Conservation (phyloP, 2,888 invertebrate genomes). For the Pocota personata region DNA sequence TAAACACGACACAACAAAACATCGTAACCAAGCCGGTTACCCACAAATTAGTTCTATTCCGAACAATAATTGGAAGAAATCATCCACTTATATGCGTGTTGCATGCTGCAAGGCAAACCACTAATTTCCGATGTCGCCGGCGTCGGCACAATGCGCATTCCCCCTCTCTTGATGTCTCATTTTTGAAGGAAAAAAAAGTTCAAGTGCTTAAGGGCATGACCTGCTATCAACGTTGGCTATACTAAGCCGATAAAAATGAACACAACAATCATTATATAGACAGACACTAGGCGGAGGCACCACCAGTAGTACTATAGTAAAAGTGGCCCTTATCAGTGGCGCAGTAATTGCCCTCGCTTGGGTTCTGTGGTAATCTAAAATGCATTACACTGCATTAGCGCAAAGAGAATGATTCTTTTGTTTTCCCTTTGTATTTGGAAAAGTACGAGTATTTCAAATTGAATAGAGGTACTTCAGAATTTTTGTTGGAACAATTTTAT, state of each 20-base stretch:
- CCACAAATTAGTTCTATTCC: constrained; percentile 55
- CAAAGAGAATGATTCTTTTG: neutral
- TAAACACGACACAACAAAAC: constrained; percentile 20
- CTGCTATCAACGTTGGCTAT: constrained; percentile 67
- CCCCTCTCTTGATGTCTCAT: constrained; percentile 44
- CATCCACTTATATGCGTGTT: constrained; percentile 55
- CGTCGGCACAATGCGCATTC: constrained; percentile 2
- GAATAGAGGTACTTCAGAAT: neutral
- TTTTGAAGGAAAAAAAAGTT: constrained; percentile 62
- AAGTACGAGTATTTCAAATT: neutral
- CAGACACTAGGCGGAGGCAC: constrained; percentile 27
- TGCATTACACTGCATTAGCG: constrained; percentile 47
- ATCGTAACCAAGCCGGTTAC: constrained; percentile 21
- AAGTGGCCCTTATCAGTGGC: constrained; percentile 60
- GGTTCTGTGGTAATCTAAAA: constrained; percentile 34
- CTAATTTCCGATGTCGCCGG: constrained; percentile 63
- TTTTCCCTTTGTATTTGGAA: neutral
- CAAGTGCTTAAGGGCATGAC: constrained; percentile 70
- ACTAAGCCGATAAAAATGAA: constrained; percentile 48
- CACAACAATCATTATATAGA: constrained; percentile 25
- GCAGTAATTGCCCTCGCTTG: constrained; percentile 34
- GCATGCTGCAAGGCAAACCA: constrained; percentile 41
- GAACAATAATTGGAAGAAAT: constrained; percentile 55
- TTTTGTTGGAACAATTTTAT: neutral
- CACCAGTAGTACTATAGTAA: neutral